These are phyloP conservation scores for Tetramorium parvispinum DNA, from an alignment of 1,140 invertebrate species.

Conservation along the genomic window DNA sequence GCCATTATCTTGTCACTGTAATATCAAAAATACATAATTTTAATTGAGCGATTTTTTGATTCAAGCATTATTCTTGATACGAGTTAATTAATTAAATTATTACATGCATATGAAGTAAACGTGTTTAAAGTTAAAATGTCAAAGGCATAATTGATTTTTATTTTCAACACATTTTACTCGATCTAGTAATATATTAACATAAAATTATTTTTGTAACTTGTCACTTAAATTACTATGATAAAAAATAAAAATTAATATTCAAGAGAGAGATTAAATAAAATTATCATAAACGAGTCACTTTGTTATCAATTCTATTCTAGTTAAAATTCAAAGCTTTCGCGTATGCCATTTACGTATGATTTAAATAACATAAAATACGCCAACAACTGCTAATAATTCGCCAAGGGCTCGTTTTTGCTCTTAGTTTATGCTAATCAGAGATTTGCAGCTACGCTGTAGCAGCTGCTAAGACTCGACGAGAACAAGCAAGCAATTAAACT, in stretches of 20 bases:
- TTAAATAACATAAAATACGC: background rate
- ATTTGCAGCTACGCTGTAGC: constrained; percentile 18
- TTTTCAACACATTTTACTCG: background rate
- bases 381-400: constrained; percentile 10
- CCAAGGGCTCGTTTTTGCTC: background rate
- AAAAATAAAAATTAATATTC: constrained; percentile 4
- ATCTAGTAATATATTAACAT: background rate
- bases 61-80: background rate
- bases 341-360: background rate
- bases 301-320: background rate
- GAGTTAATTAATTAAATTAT: background rate
- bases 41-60: background rate
- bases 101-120: background rate
- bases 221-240: background rate
- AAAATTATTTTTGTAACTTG: background rate
- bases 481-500: constrained; percentile 41
- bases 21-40: background rate
- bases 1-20: background rate
- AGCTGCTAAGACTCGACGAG: constrained; percentile 11
- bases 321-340: constrained; percentile 18
- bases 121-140: background rate
- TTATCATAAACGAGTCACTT: background rate
- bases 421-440: constrained; percentile 28
- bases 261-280: constrained; percentile 3
- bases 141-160: background rate